Evolutionary conservation across 2,113 vertebrate species (phyloP).

Genomic region (Coryphaenoides rupestris): DNA sequence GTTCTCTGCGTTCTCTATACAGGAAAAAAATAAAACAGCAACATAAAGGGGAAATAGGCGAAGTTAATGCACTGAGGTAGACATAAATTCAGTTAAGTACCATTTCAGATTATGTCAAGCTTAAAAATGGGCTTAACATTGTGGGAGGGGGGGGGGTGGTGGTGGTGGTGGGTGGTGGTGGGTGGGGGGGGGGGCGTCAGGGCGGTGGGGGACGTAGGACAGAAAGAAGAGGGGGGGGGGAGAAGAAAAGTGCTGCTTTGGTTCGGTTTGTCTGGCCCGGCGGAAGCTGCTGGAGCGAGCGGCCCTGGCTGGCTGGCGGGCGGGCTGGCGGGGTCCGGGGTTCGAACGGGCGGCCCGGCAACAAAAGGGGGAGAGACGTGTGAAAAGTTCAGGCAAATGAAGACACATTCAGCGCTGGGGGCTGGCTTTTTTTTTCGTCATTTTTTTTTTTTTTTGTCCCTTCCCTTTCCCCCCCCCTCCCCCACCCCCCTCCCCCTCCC

Average conservation of each 20-base stretch:
- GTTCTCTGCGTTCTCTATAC: conserved; percentile 33
- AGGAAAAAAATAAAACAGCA: conserved; percentile 37
- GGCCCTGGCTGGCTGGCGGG: too few relatives aligned
- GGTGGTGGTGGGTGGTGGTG: conserved; percentile 25
- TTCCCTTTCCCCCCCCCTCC: conserved; percentile 20
- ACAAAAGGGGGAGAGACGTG: conserved; percentile 64
- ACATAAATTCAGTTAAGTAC: conserved; percentile 80
- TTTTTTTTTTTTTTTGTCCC: conserved; percentile 25
- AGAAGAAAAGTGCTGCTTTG: conserved; percentile 44
- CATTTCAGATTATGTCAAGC: conserved; percentile 76
- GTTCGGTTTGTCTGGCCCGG: conserved; percentile 52
- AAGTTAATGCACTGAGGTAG: conserved; percentile 76
- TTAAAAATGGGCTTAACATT: conserved; percentile 70
- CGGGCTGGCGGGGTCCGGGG: conserved; percentile 38
- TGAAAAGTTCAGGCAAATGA: conserved; percentile 76
- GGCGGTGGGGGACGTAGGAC: background rate
- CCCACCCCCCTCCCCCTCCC: conserved; percentile 32
- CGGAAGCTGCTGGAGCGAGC: conserved; percentile 62
- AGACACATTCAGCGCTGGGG: conserved; percentile 63
- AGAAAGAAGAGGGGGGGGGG: too few relatives aligned
- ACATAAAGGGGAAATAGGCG: conserved; percentile 69
- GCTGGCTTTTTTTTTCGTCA: too few relatives aligned
- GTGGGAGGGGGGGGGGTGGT: conserved; percentile 39
- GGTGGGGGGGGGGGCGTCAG: conserved; percentile 28
- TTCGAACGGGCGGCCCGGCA: conserved; percentile 42